Conservation (phyloP, 2,113 vertebrate genomes). For the Ploceus nigricollis region DNA sequence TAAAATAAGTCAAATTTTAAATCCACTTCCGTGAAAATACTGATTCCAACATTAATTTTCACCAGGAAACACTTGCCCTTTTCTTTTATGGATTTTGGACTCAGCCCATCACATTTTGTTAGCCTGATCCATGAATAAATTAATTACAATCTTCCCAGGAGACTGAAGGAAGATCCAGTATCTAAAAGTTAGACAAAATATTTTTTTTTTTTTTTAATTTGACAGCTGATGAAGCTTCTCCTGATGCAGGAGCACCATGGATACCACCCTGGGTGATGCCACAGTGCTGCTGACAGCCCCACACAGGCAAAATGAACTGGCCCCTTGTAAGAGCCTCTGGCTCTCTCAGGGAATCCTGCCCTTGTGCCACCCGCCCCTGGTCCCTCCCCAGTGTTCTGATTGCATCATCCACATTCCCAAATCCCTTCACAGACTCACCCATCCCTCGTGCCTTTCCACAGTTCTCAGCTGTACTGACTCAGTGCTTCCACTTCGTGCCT, state of each 20-base stretch:
- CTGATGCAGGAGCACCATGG: neutral
- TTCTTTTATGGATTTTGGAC: neutral
- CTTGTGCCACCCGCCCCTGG: accelerated
- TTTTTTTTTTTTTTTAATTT: neutral
- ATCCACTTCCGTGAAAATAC: neutral
- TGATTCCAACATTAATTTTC: accelerated
- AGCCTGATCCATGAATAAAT: neutral
- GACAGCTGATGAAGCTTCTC: neutral
- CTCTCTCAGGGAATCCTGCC: neutral
- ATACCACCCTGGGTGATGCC: neutral
- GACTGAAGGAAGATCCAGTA: neutral
- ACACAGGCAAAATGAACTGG: neutral
- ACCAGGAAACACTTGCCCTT: neutral
- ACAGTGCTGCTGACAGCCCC: neutral
- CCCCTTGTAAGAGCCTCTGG: neutral
- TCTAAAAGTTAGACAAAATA: neutral
- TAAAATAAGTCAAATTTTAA: neutral
- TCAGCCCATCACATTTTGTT: neutral
- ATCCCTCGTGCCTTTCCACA: accelerated
- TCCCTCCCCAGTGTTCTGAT: neutral
- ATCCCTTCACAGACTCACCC: neutral
- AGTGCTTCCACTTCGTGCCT: neutral
- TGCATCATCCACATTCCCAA: neutral
- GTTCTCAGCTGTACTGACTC: neutral
- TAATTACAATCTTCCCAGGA: neutral